These are phyloP conservation scores for Chaenodraco wilsoni DNA, from an alignment of 2,797 vertebrate species.

Conservation along the genomic window DNA sequence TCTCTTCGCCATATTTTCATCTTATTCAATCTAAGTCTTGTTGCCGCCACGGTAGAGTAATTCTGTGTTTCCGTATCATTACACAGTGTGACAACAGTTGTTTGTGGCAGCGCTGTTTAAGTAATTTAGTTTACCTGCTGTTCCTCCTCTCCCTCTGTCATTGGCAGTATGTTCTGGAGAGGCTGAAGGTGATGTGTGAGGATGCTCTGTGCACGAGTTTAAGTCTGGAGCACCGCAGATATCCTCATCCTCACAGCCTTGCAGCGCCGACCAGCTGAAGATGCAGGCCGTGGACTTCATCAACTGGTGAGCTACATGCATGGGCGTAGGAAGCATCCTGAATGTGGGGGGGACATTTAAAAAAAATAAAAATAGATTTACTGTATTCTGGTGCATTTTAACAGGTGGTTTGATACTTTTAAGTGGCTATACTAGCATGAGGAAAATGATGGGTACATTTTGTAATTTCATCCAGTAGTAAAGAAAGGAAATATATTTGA, in stretches of 20 bases:
- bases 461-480: too few species aligned
- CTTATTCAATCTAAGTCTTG: conserved; percentile 28
- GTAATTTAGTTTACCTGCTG: conserved; percentile 64
- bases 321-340: too few species aligned
- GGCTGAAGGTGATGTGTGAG: conserved; percentile 96
- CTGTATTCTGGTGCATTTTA: too few species aligned
- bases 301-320: conserved; percentile 88
- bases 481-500: too few species aligned
- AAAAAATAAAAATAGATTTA: too few species aligned
- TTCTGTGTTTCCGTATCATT: conserved; percentile 58
- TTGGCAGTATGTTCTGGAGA: conserved; percentile 86
- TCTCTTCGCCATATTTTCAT: conserved; percentile 20
- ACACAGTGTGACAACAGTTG: conserved; percentile 50
- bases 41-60: conserved; percentile 34
- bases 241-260: conserved; percentile 93
- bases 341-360: too few species aligned
- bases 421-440: too few species aligned
- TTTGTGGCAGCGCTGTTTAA: conserved; percentile 54
- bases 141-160: conserved; percentile 28
- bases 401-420: too few species aligned
- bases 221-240: conserved; percentile 91
- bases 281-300: conserved; percentile 95
- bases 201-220: conserved; percentile 91
- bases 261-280: conserved; percentile 92
- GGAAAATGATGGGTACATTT: too few species aligned